Base-by-base conservation (phyloP, 37 sponge, comb jelly and placozoan species). In the Aphrocallistes beatrix region DNA sequence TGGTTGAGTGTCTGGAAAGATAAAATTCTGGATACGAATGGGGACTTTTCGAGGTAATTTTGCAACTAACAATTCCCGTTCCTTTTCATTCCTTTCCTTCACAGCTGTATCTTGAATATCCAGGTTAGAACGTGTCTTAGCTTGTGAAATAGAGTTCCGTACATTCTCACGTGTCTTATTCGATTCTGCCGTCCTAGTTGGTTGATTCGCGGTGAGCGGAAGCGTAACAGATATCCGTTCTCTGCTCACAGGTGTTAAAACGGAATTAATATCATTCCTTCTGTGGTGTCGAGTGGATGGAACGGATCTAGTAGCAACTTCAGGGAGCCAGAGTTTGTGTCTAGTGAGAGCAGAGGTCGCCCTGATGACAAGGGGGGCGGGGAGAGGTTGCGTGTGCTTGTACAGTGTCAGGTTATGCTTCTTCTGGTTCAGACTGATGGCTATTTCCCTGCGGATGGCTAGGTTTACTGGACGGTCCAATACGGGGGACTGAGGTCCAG, bases 21-120 rank as follows among this genome's bases (percentile, higher is more conserved):
- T 60, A 28, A 60, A 60, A 60, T 60, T 60, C 75, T 60, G 75
- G n/a, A 60, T 60, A 19, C 75, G 75, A 13, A 60, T 60, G 34
- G 75, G 75, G 3, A 60, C 75, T 28, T 60, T 60, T 60, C 10
- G 28, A 25, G 75, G 75, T 28, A 60, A 60, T 60, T 60, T 60
- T 3, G 75, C 10, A 25, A 60, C 10, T 6, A 60, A 25, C n/a
- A 60, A 60, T 60, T 60, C 75, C n/a, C 21, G 10, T 6, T 60
- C 17, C 21, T 60, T 60, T 60, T 60, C 75, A 60, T 60, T 60
- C 10, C 45, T 6, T 42, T 42, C 45, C 13, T 42, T 42, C 45
- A 42, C 6, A 32, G 21, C 34, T 13, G 28, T 60, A 28, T 21
- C 25, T 13, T 21, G 75, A 25, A 60, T 60, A 13, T 3, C 3